Evolutionary conservation across 2,797 vertebrate species (phyloP).

Genomic region (Adrianichthys oophorus): DNA sequence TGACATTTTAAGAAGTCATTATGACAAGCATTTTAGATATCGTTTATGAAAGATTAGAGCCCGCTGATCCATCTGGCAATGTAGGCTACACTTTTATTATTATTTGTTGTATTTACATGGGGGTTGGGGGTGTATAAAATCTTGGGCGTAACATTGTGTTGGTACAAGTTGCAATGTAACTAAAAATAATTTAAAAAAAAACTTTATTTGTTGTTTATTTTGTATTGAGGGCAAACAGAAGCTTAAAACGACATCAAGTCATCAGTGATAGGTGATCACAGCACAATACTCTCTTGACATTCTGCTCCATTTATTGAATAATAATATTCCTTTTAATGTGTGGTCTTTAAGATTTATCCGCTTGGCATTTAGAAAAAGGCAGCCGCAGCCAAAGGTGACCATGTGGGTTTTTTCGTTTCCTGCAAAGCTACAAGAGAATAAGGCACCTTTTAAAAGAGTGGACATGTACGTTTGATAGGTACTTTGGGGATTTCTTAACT

Average conservation of each 20-base stretch:
- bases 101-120: too few relatives aligned
- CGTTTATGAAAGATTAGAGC: too few relatives aligned
- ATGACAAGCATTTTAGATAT: too few relatives aligned
- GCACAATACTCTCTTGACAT: conserved; percentile 52
- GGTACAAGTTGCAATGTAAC: not conserved
- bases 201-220: not conserved
- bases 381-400: conserved; percentile 40
- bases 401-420: not conserved
- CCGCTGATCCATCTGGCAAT: too few relatives aligned
- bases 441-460: not conserved
- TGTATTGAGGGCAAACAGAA: conserved; percentile 18
- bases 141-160: too few relatives aligned
- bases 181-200: not conserved
- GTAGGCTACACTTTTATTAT: too few relatives aligned
- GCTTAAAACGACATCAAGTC: conserved; percentile 45
- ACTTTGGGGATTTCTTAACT: not conserved
- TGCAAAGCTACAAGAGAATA: conserved; percentile 1
- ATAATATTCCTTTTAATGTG: conserved; percentile 63
- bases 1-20: not conserved
- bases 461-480: not conserved
- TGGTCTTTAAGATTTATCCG: conserved; percentile 61
- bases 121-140: too few relatives aligned
- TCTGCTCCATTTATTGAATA: conserved; percentile 63
- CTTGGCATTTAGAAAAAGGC: conserved; percentile 60
- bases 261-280: conserved; percentile 43